Conservation (phyloP, 2,888 invertebrate species). For the Agapostemon virescens region DNA sequence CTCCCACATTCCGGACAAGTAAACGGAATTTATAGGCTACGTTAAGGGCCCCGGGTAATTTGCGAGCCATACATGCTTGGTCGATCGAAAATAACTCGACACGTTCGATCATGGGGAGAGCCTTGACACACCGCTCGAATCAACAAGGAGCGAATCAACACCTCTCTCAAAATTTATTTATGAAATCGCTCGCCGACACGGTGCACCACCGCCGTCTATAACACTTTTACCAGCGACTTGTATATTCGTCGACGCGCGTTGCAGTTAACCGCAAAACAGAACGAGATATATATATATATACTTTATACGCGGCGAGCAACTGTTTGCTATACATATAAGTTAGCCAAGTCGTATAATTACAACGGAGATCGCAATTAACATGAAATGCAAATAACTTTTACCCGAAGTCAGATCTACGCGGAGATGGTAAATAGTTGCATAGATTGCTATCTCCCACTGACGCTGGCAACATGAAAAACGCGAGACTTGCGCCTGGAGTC, state of each 20-base stretch:
- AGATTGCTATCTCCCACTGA: background rate
- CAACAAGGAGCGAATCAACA: background rate
- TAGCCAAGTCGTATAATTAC: background rate
- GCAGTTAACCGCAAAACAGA: background rate
- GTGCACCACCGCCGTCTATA: too few relatives aligned
- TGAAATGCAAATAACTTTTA: background rate
- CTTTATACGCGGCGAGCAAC: background rate
- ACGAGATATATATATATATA: too few relatives aligned
- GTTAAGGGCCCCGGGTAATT: conserved; percentile 11
- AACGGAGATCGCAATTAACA: background rate
- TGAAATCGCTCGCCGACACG: background rate
- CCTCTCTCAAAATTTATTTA: background rate
- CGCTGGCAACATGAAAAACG: background rate
- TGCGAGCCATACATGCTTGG: conserved; percentile 11
- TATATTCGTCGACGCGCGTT: background rate
- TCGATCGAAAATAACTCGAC: conserved; percentile 4
- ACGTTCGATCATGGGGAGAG: background rate
- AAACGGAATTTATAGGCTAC: conserved; percentile 23
- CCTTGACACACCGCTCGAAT: background rate
- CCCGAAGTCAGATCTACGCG: background rate
- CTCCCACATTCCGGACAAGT: conserved; percentile 18
- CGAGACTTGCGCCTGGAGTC: background rate
- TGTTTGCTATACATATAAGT: background rate
- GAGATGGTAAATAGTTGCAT: conserved; percentile 2
- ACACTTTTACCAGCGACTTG: background rate